A percentile compares a stretch with the other conserved stretches of the same genome.
Conservation (phyloP, 2,888 invertebrate genomes). For the Macrophya annulata region DNA sequence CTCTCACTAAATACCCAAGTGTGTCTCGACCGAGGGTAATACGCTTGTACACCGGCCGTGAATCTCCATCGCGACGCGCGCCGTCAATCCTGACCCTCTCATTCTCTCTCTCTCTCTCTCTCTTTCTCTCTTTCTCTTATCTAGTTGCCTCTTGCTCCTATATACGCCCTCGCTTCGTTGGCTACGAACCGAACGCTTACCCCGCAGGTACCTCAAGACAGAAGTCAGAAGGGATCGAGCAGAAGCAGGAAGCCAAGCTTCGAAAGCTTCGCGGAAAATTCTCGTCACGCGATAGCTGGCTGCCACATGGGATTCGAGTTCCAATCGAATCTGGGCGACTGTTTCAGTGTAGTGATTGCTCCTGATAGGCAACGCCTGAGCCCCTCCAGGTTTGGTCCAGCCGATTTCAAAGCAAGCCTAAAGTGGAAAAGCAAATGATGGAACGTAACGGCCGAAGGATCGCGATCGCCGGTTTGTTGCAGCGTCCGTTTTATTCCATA, state of each 20-base stretch:
- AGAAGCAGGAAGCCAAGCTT: slow-evolving; percentile 38
- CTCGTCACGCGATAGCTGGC: slow-evolving; percentile 51
- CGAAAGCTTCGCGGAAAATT: slow-evolving; percentile 45
- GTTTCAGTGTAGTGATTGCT: slow-evolving; percentile 54
- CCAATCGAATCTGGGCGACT: slow-evolving; percentile 54
- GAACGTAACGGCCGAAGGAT: slow-evolving; percentile 48
- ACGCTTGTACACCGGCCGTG: slow-evolving; percentile 26
- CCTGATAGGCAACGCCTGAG: slow-evolving; percentile 52
- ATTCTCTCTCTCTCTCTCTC: background rate
- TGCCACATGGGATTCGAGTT: slow-evolving; percentile 53
- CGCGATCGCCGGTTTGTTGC: background rate
- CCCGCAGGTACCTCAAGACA: slow-evolving; percentile 47
- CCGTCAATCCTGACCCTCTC: slow-evolving; percentile 33
- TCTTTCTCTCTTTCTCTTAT: background rate
- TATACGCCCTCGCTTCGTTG: slow-evolving; percentile 38
- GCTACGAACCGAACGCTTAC: slow-evolving; percentile 46
- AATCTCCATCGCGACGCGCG: slow-evolving; percentile 34
- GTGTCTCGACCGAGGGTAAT: slow-evolving; percentile 11
- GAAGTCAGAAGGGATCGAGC: slow-evolving; percentile 22
- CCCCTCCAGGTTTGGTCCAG: slow-evolving; percentile 29
- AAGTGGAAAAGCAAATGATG: slow-evolving; percentile 53
- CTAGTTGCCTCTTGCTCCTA: slow-evolving; percentile 24
- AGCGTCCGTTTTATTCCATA: background rate
- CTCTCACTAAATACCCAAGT: slow-evolving; percentile 47
- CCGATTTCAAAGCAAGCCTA: slow-evolving; percentile 2